Percentiles rank a stretch among this genome's conserved stretches.
Evolutionary conservation across 2,113 vertebrate species (phyloP).

Genomic region (Cephalopterus ornatus): DNA sequence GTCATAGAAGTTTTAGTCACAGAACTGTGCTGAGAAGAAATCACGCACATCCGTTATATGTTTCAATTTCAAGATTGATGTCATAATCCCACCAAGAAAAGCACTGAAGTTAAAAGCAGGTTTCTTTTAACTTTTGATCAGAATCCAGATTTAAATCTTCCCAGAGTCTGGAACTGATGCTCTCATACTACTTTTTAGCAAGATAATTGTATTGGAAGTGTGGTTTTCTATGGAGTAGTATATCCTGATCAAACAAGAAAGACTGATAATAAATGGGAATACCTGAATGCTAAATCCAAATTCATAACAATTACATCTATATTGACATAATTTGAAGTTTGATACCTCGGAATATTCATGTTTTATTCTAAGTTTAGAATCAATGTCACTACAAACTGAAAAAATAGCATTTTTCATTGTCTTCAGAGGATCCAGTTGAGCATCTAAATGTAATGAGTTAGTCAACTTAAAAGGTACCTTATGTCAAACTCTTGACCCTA

Average conservation of each 20-base stretch:
- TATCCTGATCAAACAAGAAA: background rate
- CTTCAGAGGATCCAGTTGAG: background rate
- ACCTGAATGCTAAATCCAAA: background rate
- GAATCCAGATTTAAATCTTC: background rate
- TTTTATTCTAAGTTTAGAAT: background rate
- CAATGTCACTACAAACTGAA: background rate
- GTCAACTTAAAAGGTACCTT: background rate
- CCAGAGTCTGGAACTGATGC: background rate
- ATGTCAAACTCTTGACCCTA: background rate
- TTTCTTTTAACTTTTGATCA: background rate
- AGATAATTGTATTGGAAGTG: background rate
- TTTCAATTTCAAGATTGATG: background rate
- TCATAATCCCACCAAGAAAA: background rate
- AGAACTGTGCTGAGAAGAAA: background rate
- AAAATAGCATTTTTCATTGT: background rate
- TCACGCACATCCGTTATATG: background rate
- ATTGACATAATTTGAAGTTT: background rate
- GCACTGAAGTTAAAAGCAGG: background rate
- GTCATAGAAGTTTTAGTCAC: background rate
- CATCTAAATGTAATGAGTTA: background rate
- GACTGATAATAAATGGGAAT: background rate
- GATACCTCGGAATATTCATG: background rate
- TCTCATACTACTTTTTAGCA: background rate
- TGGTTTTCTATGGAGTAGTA: background rate
- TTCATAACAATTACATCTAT: background rate